phyloP scores from a whole-genome alignment of 2,888 invertebrate species.

The Acheta domesticus region DNA sequence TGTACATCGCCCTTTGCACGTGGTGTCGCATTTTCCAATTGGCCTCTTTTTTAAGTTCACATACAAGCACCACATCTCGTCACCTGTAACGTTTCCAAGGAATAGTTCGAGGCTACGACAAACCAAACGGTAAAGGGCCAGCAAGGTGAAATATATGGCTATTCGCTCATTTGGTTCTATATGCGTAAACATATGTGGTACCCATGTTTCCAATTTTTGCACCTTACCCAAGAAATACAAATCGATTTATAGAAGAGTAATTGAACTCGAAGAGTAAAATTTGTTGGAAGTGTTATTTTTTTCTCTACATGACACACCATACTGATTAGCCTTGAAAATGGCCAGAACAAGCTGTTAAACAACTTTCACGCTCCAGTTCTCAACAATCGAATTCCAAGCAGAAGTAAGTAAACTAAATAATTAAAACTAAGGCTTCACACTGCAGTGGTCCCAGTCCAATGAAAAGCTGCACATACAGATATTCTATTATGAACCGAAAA shows the following conservation, averaged over 20 bases:
- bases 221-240: not conserved
- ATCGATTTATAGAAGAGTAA: too few relatives aligned
- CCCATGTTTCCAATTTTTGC: not conserved
- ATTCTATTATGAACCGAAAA: not conserved
- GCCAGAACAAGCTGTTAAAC: slow-evolving; percentile 2
- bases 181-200: not conserved
- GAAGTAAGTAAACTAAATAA: not conserved
- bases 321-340: not conserved
- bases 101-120: too few relatives aligned
- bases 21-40: not conserved
- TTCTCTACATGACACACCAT: too few relatives aligned
- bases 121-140: too few relatives aligned
- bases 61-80: too few relatives aligned
- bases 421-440: not conserved
- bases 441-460: not conserved
- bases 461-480: not conserved
- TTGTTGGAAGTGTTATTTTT: too few relatives aligned
- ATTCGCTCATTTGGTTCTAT: not conserved
- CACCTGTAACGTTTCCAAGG: too few relatives aligned
- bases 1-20: not conserved
- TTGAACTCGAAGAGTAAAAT: too few relatives aligned
- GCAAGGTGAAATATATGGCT: not conserved
- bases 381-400: not conserved
- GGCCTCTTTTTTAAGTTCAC: not conserved
- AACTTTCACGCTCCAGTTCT: too few relatives aligned